phyloP scores from a whole-genome alignment of 2,113 vertebrate genomes.

The Xiphophorus couchianus region DNA sequence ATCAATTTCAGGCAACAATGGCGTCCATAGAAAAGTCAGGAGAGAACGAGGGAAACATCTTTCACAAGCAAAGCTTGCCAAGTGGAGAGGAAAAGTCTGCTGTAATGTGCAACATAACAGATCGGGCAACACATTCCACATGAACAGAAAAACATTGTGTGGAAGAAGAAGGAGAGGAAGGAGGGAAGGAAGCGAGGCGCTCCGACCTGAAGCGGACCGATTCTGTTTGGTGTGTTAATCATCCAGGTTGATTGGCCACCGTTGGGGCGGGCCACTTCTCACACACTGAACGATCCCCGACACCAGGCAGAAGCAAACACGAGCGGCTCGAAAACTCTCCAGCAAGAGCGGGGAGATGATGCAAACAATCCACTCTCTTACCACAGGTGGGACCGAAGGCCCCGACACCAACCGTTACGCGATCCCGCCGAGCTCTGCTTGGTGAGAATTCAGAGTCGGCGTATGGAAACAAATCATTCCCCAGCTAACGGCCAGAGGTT shows the following conservation, averaged over 20 bases:
- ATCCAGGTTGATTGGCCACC: slow-evolving; percentile 66
- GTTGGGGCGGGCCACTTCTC: slow-evolving; percentile 43
- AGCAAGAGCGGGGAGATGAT: not conserved
- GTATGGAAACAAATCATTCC: slow-evolving; percentile 68
- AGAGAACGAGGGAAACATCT: slow-evolving; percentile 50
- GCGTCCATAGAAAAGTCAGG: slow-evolving; percentile 43
- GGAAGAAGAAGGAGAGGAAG: slow-evolving; percentile 34
- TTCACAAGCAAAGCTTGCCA: slow-evolving; percentile 32
- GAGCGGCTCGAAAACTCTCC: slow-evolving; percentile 4
- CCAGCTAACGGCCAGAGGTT: slow-evolving; percentile 50
- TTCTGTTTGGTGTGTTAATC: slow-evolving; percentile 51
- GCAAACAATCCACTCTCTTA: slow-evolving; percentile 30
- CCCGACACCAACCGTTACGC: not conserved
- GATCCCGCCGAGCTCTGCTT: not conserved
- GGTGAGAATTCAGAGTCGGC: slow-evolving; percentile 34
- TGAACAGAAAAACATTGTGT: slow-evolving; percentile 59
- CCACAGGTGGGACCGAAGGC: slow-evolving; percentile 26
- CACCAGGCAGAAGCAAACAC: slow-evolving; percentile 2
- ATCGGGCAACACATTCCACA: slow-evolving; percentile 56
- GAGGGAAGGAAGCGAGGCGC: not conserved
- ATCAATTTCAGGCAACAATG: slow-evolving; percentile 63
- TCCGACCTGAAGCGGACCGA: slow-evolving; percentile 21
- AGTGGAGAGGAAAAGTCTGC: not conserved
- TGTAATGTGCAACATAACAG: slow-evolving; percentile 44
- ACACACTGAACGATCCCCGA: slow-evolving; percentile 1